These are phyloP conservation scores for Listrodromus nycthemerus DNA, from an alignment of 2,888 invertebrate genomes.

Conservation along the genomic window DNA sequence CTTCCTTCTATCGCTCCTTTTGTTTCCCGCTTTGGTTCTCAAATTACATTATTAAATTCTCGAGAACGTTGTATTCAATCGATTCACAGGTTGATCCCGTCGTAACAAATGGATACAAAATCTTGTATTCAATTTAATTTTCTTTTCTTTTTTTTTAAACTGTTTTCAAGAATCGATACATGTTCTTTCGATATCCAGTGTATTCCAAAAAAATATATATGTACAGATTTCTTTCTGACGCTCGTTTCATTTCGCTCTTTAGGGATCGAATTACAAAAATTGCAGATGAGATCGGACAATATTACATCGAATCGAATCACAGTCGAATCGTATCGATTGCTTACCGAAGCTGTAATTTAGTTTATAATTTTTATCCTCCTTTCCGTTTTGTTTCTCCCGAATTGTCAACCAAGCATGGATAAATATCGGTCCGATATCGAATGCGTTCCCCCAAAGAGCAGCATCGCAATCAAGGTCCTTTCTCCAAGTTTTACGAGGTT, in stretches of 20 bases:
- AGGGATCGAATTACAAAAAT: too few species aligned
- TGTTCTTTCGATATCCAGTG: neutral
- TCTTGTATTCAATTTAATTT: neutral
- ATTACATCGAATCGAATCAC: neutral
- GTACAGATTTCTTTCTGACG: neutral
- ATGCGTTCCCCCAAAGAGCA: neutral
- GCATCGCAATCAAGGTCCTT: neutral
- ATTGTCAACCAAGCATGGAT: neutral
- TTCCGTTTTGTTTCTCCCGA: neutral
- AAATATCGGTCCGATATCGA: neutral
- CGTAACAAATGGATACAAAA: neutral
- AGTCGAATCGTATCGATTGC: neutral
- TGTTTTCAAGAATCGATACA: neutral
- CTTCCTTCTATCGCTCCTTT: neutral
- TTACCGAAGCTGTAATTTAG: neutral
- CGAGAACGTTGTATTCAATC: neutral
- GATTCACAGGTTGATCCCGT: neutral
- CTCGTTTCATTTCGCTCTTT: neutral
- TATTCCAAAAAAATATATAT: neutral
- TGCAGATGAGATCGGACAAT: neutral
- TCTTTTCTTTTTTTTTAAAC: neutral
- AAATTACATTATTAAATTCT: too few species aligned
- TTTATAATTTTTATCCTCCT: neutral
- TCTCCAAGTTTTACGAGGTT: neutral
- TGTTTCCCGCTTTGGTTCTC: neutral